Percentiles rank a stretch among this genome's conserved stretches.
Evolutionary conservation across 2,888 invertebrate species (phyloP).

Genomic region (Brachynemurus nebulosus): DNA sequence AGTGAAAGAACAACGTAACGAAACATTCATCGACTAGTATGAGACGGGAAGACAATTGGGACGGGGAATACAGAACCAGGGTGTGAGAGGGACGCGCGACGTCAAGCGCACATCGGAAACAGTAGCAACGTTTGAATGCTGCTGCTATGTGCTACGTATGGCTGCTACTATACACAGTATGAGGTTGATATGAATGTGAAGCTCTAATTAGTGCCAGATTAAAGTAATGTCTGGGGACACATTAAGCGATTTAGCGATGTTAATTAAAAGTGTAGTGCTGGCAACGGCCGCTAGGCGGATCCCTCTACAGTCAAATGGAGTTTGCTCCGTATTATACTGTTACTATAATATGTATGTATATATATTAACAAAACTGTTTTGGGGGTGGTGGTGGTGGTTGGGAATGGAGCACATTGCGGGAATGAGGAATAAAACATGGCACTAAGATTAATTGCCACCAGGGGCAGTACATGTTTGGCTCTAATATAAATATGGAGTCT

Average conservation of each 20-base stretch:
- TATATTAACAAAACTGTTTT: background rate
- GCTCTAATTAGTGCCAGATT: constrained; percentile 50
- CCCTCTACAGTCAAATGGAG: no score
- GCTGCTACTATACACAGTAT: constrained; percentile 9
- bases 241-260: constrained; percentile 40
- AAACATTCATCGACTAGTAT: no score
- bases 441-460: constrained; percentile 30
- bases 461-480: constrained; percentile 17
- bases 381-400: constrained; percentile 38
- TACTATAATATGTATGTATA: no score
- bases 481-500: constrained; percentile 3
- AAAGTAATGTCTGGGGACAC: constrained; percentile 48
- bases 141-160: background rate
- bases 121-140: background rate
- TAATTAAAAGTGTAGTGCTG: constrained; percentile 36
- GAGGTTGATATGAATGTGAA: constrained; percentile 24
- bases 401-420: constrained; percentile 35
- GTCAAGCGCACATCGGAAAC: background rate
- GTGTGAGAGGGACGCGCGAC: no score
- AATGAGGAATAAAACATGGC: constrained; percentile 19
- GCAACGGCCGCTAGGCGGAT: constrained; percentile 11
- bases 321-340: no score
- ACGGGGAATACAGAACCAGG: no score
- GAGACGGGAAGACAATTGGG: no score
- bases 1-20: no score